Conservation (phyloP, 2,888 invertebrate genomes). For the Nasonovia ribisnigri region DNA sequence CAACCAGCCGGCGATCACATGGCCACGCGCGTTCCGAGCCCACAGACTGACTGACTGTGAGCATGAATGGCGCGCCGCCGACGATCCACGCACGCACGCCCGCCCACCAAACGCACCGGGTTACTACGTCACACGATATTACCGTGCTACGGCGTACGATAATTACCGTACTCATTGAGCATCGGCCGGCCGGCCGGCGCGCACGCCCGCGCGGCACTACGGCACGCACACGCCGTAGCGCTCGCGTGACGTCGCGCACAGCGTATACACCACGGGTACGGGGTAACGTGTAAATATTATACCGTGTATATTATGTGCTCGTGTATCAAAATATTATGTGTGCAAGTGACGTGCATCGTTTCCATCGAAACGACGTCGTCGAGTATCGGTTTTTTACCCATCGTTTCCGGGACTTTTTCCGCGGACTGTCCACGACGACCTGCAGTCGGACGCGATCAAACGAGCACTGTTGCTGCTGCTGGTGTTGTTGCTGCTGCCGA, state of each 20-base stretch:
- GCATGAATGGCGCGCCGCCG: constrained; percentile 56
- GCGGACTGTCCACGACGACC: constrained; percentile 42
- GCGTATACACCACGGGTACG: neutral
- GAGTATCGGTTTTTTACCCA: constrained; percentile 42
- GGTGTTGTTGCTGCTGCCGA: neutral
- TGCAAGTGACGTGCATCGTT: constrained; percentile 9
- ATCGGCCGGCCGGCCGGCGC: constrained; percentile 39
- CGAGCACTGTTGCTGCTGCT: neutral
- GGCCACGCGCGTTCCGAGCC: constrained; percentile 63
- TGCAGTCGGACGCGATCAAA: constrained; percentile 49
- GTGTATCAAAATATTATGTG: constrained; percentile 9
- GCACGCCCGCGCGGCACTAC: neutral
- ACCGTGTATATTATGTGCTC: neutral
- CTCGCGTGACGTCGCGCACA: constrained; percentile 62
- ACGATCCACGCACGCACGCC: constrained; percentile 36
- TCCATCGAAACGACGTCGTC: neutral
- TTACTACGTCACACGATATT: constrained; percentile 62
- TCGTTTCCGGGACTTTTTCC: constrained; percentile 59
- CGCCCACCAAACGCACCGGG: constrained; percentile 5
- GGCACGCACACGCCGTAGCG: constrained; percentile 14
- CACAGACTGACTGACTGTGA: constrained; percentile 65
- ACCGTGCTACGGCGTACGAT: constrained; percentile 47
- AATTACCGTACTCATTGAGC: constrained; percentile 64
- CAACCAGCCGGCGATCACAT: constrained; percentile 63
- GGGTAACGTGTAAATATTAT: constrained; percentile 11